Percentiles rank a stretch among this genome's conserved stretches.
Conservation (phyloP, 1,140 invertebrate species). For the Pseudomyrmex sp. region DNA sequence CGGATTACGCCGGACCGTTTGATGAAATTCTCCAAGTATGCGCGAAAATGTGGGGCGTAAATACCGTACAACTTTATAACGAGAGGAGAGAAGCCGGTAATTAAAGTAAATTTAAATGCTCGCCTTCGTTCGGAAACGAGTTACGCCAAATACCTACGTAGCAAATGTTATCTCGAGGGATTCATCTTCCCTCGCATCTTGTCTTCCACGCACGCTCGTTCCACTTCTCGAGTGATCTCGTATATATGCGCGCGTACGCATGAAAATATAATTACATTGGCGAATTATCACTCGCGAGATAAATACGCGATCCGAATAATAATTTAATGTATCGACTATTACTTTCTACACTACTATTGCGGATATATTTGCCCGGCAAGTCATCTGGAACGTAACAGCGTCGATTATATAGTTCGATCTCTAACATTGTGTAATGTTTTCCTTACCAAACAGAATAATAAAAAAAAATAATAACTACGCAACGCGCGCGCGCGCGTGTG, state of each 20-base stretch:
- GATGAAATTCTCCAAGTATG: conserved; percentile 48
- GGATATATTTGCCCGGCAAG: neutral
- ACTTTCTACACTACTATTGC: neutral
- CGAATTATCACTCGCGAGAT: neutral
- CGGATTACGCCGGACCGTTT: conserved; percentile 39
- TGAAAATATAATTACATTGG: conserved; percentile 4
- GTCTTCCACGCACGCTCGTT: neutral
- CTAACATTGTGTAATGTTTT: conserved; percentile 9
- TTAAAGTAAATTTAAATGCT: conserved; percentile 60
- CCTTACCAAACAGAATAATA: neutral
- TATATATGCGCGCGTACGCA: neutral
- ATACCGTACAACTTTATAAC: conserved; percentile 57
- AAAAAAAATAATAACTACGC: neutral
- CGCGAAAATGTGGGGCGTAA: conserved; percentile 50
- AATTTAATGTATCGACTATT: conserved; percentile 5
- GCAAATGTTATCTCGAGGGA: conserved; percentile 37
- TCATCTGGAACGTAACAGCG: neutral
- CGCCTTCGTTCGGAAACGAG: neutral
- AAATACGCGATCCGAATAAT: neutral
- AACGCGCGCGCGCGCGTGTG: neutral
- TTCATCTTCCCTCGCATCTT: conserved; percentile 30
- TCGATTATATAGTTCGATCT: conserved; percentile 5
- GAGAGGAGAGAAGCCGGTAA: conserved; percentile 38
- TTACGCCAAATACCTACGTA: conserved; percentile 26
- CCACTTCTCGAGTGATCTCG: conserved; percentile 39